Evolutionary conservation across 2,113 vertebrate genomes (phyloP).

Genomic region (Murina feae): DNA sequence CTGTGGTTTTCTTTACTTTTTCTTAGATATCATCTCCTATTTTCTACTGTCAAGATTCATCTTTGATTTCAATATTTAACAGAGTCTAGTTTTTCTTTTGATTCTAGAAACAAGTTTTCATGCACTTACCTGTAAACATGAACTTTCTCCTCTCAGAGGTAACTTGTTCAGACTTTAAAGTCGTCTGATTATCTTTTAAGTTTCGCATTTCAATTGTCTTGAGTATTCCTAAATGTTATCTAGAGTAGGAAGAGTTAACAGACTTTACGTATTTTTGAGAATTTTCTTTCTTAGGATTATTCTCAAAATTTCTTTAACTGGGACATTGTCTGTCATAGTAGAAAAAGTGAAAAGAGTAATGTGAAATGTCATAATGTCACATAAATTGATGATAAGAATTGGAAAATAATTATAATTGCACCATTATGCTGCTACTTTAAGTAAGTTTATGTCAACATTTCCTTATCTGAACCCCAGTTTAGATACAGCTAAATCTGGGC

Average conservation of each 20-base stretch:
- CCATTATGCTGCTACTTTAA: background rate
- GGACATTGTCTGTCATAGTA: background rate
- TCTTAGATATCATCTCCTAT: background rate
- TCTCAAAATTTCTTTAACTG: slow-evolving; percentile 35
- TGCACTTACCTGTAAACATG: background rate
- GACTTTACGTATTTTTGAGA: background rate
- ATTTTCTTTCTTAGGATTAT: slow-evolving; percentile 24
- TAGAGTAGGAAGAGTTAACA: background rate
- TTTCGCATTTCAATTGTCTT: background rate
- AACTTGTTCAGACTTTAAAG: background rate
- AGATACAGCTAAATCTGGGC: background rate
- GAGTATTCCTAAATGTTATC: background rate
- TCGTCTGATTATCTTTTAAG: background rate
- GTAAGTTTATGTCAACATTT: background rate
- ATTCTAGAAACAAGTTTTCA: background rate
- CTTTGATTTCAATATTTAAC: background rate
- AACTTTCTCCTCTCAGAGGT: background rate
- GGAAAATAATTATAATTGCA: background rate
- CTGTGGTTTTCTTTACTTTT: background rate
- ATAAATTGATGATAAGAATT: background rate
- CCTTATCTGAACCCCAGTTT: background rate
- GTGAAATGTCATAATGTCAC: background rate
- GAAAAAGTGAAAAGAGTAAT: background rate
- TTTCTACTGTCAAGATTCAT: background rate
- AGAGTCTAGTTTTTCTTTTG: background rate